Conservation (phyloP, 2,888 invertebrate species). For the Tetropium fuscum region DNA sequence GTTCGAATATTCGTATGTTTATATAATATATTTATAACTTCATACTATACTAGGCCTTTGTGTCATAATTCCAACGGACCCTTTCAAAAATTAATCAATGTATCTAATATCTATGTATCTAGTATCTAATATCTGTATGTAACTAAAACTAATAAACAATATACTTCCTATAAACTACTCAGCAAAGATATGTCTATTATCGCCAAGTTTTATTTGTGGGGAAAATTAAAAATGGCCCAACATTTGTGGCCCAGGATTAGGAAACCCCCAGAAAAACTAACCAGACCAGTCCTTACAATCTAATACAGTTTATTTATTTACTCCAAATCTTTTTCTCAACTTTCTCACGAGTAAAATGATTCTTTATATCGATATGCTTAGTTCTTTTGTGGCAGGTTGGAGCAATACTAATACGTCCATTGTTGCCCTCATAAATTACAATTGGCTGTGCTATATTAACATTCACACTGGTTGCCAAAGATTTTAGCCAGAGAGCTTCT, state of each 20-base stretch:
- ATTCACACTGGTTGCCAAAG: background rate
- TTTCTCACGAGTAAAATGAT: background rate
- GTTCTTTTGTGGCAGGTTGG: background rate
- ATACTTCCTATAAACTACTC: no score
- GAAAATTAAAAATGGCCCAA: background rate
- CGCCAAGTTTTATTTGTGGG: no score
- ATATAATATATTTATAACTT: no score
- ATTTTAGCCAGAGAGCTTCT: background rate
- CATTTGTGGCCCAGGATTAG: background rate
- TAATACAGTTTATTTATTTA: no score
- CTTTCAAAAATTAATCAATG: no score
- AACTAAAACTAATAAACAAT: no score
- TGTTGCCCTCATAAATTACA: background rate
- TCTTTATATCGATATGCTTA: background rate
- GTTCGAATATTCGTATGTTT: no score
- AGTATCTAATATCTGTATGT: no score
- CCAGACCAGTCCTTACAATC: background rate
- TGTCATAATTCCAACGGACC: no score
- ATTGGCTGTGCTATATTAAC: background rate
- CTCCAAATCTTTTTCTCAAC: background rate
- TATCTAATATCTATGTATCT: no score
- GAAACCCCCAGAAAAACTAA: background rate
- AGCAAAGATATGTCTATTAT: no score
- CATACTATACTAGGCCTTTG: no score
- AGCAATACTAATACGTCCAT: background rate